These are phyloP conservation scores for Syngnathus acus DNA, from an alignment of 2,797 vertebrate genomes.

Conservation along the genomic window DNA sequence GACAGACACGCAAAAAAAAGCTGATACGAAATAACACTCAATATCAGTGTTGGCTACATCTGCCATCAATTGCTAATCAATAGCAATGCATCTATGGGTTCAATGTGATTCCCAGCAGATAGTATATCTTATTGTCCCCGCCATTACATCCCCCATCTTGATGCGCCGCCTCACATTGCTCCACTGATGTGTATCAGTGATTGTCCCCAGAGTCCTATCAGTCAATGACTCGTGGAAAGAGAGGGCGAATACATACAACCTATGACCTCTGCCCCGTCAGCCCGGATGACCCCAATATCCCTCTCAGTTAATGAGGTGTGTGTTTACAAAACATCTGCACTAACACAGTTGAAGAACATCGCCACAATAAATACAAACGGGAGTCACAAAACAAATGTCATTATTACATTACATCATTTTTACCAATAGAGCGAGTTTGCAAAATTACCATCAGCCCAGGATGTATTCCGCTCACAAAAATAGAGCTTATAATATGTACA, in stretches of 20 bases:
- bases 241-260: slow-evolving; percentile 31
- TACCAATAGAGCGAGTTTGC: too few species aligned
- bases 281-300: slow-evolving; percentile 28
- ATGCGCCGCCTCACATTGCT: slow-evolving; percentile 53
- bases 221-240: slow-evolving; percentile 34
- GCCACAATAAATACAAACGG: not conserved
- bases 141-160: slow-evolving; percentile 39
- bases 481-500: too few species aligned
- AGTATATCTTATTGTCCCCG: slow-evolving; percentile 46
- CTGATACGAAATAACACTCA: slow-evolving; percentile 41
- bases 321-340: slow-evolving; percentile 50
- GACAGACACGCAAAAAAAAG: slow-evolving; percentile 5
- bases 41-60: slow-evolving; percentile 53
- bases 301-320: slow-evolving; percentile 53
- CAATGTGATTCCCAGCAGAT: slow-evolving; percentile 62
- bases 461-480: too few species aligned
- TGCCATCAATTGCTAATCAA: slow-evolving; percentile 58
- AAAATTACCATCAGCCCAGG: too few species aligned
- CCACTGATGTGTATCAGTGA: slow-evolving; percentile 55
- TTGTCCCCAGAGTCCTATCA: slow-evolving; percentile 53
- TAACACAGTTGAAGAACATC: not conserved
- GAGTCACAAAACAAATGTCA: not conserved
- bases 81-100: slow-evolving; percentile 54
- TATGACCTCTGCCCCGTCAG: slow-evolving; percentile 45
- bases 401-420: not conserved